Base-by-base conservation (phyloP, 1,140 invertebrate species). In the Lucilia sericata region DNA sequence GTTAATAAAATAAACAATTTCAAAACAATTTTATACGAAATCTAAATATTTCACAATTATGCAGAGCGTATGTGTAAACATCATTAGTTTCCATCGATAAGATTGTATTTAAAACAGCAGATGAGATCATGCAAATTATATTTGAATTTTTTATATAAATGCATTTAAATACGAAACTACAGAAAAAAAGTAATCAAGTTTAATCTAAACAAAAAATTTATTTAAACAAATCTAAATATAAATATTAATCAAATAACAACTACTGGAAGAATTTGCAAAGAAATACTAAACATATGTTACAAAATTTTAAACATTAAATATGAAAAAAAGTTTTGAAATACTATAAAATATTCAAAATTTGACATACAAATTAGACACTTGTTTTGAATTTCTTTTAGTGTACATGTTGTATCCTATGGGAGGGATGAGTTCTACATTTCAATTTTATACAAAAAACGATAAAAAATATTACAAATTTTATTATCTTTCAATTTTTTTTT, bases 61-160 rank as follows among this genome's bases (percentile, higher is more conserved):
- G 42, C 7, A 42, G 42, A 42, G 42, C 42, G 55, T 60, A 60
- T n/a, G 14, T 60, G 14, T 60, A n/a, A n/a, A 60, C 55, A 60
- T n/a, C 14, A 60, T n/a, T 60, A 21, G 21, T 70, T 70, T n/a
- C 65, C 17, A 70, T 70, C n/a, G 65, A 70, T 70, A 19, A 70
- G n/a, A 7, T 25, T 70, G 5, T 42, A 42, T 42, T 42, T 21
- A 70, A 7, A 70, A 17, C 51, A 19, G 17, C 19, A 21, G 65
- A 70, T 70, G 65, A 70, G 65, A 70, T 70, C 65, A 70, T 70
- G 65, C 65, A 70, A 70, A 70, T 70, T 70, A 70, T 25, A 70
- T 70, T 70, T 70, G 10, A 70, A 70, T 19, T 21, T 19, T 21
- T 70, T 70, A 19, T 65, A n/a, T 19, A 70, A 70, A 21, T 70